These are phyloP conservation scores for Harpegnathos saltator DNA, from an alignment of 1,140 invertebrate genomes.

Conservation along the genomic window DNA sequence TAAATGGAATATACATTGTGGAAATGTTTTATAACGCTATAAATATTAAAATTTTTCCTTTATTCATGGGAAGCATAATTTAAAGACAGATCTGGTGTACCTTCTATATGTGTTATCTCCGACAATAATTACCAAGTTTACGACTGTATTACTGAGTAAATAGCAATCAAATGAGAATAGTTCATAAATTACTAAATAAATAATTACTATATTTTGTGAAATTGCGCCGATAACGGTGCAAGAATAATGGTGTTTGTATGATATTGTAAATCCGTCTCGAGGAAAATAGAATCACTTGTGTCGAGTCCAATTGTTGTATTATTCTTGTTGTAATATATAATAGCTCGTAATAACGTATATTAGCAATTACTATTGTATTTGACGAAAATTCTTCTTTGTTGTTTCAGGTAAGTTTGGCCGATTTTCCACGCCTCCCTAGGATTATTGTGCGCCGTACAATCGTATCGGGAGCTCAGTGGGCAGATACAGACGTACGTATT, in stretches of 20 bases:
- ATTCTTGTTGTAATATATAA: neutral
- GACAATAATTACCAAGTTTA: too few species aligned
- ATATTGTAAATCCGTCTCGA: neutral
- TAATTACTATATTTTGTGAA: neutral
- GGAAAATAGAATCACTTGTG: too few species aligned
- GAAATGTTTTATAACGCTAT: too few species aligned
- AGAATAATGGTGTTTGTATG: neutral
- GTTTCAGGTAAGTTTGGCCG: slow-evolving; percentile 40
- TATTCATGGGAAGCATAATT: too few species aligned
- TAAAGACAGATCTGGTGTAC: too few species aligned
- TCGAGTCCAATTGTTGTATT: neutral
- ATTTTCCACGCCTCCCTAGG: neutral
- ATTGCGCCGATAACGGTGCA: neutral
- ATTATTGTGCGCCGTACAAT: neutral
- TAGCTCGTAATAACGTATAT: neutral
- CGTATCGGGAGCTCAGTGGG: neutral
- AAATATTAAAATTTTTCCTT: too few species aligned
- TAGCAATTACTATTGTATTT: neutral
- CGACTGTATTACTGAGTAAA: too few species aligned
- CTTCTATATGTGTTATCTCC: too few species aligned
- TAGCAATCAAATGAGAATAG: too few species aligned
- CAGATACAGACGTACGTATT: slow-evolving; percentile 48
- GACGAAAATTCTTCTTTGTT: slow-evolving; percentile 1
- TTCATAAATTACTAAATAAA: too few species aligned
- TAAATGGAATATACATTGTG: too few species aligned